phyloP scores from a whole-genome alignment of 2,888 invertebrate species.

The Conomelus anceps region DNA sequence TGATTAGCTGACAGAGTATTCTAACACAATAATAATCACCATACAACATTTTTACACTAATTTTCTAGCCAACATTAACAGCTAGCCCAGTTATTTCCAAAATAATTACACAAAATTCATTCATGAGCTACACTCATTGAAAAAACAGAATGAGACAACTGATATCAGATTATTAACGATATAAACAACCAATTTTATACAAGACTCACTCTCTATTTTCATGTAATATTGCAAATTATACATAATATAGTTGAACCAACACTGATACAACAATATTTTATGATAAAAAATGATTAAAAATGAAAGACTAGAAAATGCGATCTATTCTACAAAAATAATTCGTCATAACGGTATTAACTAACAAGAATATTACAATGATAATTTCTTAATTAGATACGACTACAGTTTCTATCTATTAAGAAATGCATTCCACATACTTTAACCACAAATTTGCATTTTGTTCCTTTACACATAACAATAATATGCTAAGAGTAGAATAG shows the following conservation, averaged over 20 bases:
- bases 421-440: not conserved
- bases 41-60: not conserved
- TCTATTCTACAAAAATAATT: not conserved
- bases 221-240: not conserved
- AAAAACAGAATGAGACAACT: not conserved
- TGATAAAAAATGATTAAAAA: not conserved
- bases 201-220: not conserved
- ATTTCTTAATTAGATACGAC: not conserved
- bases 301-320: not conserved
- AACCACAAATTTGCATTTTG: too few species aligned
- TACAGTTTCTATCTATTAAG: not conserved
- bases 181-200: not conserved
- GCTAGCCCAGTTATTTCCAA: too few species aligned
- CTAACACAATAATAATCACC: not conserved
- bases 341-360: not conserved
- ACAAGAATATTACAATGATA: not conserved
- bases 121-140: not conserved
- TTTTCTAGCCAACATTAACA: not conserved
- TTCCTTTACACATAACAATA: not conserved
- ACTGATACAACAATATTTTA: too few species aligned
- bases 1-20: not conserved
- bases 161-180: not conserved
- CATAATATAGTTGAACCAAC: not conserved
- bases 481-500: too few species aligned
- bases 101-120: not conserved